Conservation (phyloP, 2,888 invertebrate species). For the Cecidostiba fungosa region DNA sequence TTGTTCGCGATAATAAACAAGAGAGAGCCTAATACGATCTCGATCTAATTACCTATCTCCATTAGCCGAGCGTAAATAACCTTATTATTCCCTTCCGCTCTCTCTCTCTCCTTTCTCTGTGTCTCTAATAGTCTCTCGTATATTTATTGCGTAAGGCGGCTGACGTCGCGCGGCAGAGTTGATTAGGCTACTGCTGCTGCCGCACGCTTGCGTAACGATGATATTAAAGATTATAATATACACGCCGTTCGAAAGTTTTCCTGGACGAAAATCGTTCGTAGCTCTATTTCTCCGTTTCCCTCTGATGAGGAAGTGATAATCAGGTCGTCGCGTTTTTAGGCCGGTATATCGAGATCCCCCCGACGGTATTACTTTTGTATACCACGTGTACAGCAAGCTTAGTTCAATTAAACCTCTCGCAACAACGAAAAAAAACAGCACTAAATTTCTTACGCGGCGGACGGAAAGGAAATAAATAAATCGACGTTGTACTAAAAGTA, state of each 20-base stretch:
- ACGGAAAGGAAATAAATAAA: conserved; percentile 3
- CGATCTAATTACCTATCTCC: conserved; percentile 14
- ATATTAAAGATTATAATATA: conserved; percentile 42
- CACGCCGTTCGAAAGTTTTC: conserved; percentile 38
- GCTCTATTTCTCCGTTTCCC: neutral
- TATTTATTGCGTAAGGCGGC: conserved; percentile 10
- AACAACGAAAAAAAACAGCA: neutral
- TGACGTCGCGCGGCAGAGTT: conserved; percentile 7
- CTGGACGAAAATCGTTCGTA: conserved; percentile 19
- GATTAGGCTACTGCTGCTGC: conserved; percentile 31
- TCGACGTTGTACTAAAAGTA: conserved; percentile 1
- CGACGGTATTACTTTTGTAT: too few relatives aligned
- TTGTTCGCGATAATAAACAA: too few relatives aligned
- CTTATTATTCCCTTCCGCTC: conserved; percentile 6
- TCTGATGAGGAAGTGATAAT: neutral
- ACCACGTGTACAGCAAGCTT: neutral
- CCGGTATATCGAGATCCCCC: neutral
- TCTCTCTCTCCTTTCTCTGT: neutral
- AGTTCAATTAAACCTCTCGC: neutral
- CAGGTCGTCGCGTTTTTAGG: neutral
- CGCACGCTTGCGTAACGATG: conserved; percentile 19
- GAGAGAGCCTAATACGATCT: neutral
- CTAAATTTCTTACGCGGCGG: neutral
- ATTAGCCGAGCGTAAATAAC: neutral
- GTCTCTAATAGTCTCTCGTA: neutral